Conservation (phyloP, 2,888 invertebrate genomes). For the Crossocerus cetratus region DNA sequence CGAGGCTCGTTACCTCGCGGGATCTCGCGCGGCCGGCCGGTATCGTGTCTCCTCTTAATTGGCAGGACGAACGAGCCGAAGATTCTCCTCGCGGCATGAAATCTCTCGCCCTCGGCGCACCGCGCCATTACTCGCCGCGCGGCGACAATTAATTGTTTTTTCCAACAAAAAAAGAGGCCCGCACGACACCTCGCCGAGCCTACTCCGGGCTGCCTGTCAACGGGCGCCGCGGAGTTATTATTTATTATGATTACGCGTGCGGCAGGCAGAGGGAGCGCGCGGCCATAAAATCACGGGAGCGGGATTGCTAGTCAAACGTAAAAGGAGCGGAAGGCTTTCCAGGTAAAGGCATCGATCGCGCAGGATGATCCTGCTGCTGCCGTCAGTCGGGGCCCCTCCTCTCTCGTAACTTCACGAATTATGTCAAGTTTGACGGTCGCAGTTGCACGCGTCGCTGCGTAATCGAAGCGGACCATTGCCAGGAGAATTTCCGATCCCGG, state of each 20-base stretch:
- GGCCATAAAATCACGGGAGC: too few species aligned
- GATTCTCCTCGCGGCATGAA: slow-evolving; percentile 50
- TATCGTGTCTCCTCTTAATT: slow-evolving; percentile 62
- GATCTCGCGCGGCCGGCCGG: slow-evolving; percentile 39
- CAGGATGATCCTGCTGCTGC: too few species aligned
- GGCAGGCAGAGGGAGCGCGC: too few species aligned
- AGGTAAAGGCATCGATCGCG: too few species aligned
- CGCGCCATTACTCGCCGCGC: slow-evolving; percentile 33
- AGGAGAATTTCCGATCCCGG: slow-evolving; percentile 23
- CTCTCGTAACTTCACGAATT: too few species aligned
- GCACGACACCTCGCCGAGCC: neutral
- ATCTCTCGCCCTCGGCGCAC: slow-evolving; percentile 60
- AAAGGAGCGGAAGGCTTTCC: too few species aligned
- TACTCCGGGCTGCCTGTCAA: slow-evolving; percentile 1
- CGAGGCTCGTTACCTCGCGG: slow-evolving; percentile 55
- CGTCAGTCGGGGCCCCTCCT: too few species aligned
- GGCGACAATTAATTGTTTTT: slow-evolving; percentile 53
- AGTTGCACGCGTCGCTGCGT: slow-evolving; percentile 8
- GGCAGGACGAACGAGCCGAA: slow-evolving; percentile 56
- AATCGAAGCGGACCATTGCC: slow-evolving; percentile 8
- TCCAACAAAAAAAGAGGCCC: neutral
- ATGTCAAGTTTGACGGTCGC: too few species aligned
- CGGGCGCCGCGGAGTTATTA: slow-evolving; percentile 16
- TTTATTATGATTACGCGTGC: slow-evolving; percentile 25
- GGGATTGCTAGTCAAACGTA: too few species aligned